Conservation (phyloP, 1,140 invertebrate genomes). For the Lepidotrigona ventralis region DNA sequence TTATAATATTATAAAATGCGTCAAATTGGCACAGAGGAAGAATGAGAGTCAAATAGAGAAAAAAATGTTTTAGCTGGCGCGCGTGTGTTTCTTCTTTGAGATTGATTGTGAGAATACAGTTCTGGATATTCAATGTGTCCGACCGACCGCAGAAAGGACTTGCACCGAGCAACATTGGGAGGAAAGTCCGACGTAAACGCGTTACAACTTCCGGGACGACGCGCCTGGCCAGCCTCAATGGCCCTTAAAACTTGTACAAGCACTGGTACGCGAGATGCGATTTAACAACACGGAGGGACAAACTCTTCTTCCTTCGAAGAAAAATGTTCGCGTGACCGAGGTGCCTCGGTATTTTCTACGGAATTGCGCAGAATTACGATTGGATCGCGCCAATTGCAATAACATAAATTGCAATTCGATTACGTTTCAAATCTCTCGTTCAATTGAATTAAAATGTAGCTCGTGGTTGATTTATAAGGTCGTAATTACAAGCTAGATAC, state of each 20-base stretch:
- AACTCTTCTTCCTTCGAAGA: neutral
- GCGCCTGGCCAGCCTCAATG: neutral
- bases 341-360: neutral
- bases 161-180: neutral
- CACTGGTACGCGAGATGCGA: neutral
- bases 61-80: neutral
- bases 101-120: neutral
- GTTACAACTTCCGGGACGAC: slow-evolving; percentile 18
- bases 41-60: neutral
- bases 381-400: no score
- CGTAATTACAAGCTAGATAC: no score
- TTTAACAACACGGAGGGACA: neutral
- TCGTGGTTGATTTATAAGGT: no score
- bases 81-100: neutral
- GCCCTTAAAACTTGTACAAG: slow-evolving; percentile 16
- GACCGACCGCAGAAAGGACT: slow-evolving; percentile 10
- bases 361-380: no score
- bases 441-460: no score
- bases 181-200: slow-evolving; percentile 29
- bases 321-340: neutral
- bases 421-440: no score
- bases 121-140: neutral
- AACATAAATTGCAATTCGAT: no score
- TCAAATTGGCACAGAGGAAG: no score
- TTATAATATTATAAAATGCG: no score